Evolutionary conservation across 2,888 invertebrate genomes (phyloP).

Genomic region (Synanthedon formicaeformis): DNA sequence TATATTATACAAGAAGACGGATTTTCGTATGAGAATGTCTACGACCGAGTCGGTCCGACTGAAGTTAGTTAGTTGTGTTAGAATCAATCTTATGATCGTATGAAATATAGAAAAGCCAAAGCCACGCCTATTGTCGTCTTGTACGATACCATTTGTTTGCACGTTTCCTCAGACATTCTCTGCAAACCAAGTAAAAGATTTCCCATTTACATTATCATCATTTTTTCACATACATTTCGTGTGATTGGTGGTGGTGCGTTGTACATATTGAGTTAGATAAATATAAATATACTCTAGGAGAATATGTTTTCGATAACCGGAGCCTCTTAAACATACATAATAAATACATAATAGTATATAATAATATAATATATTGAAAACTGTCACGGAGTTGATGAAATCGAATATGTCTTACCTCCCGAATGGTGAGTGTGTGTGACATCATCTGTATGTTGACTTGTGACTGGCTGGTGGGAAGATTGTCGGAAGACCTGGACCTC

Average conservation of each 20-base stretch:
- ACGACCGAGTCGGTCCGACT: slow-evolving; percentile 31
- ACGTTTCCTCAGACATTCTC: slow-evolving; percentile 86
- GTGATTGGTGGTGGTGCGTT: slow-evolving; percentile 14
- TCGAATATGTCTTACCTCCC: slow-evolving; percentile 78
- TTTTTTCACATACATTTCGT: slow-evolving; percentile 1
- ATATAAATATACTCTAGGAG: background rate
- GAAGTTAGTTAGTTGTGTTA: slow-evolving; percentile 67
- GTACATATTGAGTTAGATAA: slow-evolving; percentile 24
- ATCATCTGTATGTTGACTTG: slow-evolving; percentile 96
- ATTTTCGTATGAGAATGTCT: slow-evolving; percentile 17
- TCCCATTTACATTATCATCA: slow-evolving; percentile 38
- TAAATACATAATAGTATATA: too few species aligned
- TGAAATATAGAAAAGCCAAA: slow-evolving; percentile 62
- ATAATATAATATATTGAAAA: too few species aligned
- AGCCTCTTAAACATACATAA: too few species aligned
- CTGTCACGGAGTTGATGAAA: too few species aligned
- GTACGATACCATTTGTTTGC: slow-evolving; percentile 83
- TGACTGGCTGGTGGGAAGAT: slow-evolving; percentile 91
- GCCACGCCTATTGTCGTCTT: slow-evolving; percentile 60
- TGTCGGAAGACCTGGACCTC: slow-evolving; percentile 88
- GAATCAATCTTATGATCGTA: slow-evolving; percentile 59
- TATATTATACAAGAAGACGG: slow-evolving; percentile 22
- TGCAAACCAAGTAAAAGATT: slow-evolving; percentile 76
- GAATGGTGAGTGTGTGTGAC: slow-evolving; percentile 91
- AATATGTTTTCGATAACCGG: too few species aligned